A percentile compares a stretch with the other conserved stretches of the same genome.
Conservation (phyloP, 2,888 invertebrate genomes). For the Xestoiulus laeticollis region DNA sequence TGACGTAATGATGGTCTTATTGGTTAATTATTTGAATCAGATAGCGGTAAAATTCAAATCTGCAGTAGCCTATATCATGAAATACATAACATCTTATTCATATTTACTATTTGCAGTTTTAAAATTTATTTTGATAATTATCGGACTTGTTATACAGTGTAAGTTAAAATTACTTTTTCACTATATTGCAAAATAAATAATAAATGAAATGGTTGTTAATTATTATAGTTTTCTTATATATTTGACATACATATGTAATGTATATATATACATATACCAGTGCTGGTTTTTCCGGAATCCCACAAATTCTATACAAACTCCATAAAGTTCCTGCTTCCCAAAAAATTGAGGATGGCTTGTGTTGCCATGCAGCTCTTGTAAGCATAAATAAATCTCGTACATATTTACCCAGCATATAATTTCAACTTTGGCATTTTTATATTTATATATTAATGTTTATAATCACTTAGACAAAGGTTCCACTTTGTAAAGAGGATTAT, state of each 20-base stretch:
- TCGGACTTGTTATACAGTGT: conserved; percentile 46
- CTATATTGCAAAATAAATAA: background rate
- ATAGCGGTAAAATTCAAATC: background rate
- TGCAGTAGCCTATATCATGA: no score
- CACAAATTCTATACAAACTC: conserved; percentile 46
- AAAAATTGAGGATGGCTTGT: conserved; percentile 39
- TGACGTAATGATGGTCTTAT: background rate
- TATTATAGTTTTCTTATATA: background rate
- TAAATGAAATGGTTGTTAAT: background rate
- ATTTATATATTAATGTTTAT: background rate
- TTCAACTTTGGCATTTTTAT: no score
- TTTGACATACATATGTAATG: background rate
- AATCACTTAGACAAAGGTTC: conserved; percentile 27
- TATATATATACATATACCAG: background rate
- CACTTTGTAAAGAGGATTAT: background rate
- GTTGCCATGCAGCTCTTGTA: conserved; percentile 25
- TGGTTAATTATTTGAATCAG: background rate
- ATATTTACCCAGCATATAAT: no score
- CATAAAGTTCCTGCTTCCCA: background rate
- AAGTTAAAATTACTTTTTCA: background rate
- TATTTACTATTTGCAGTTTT: background rate
- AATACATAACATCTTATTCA: no score
- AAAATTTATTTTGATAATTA: conserved; percentile 46
- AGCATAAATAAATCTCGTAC: background rate
- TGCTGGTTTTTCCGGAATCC: background rate